Percentiles rank a stretch among this genome's conserved stretches.
phyloP scores from a whole-genome alignment of 2,888 invertebrate species.

The Eristalis intricaria region DNA sequence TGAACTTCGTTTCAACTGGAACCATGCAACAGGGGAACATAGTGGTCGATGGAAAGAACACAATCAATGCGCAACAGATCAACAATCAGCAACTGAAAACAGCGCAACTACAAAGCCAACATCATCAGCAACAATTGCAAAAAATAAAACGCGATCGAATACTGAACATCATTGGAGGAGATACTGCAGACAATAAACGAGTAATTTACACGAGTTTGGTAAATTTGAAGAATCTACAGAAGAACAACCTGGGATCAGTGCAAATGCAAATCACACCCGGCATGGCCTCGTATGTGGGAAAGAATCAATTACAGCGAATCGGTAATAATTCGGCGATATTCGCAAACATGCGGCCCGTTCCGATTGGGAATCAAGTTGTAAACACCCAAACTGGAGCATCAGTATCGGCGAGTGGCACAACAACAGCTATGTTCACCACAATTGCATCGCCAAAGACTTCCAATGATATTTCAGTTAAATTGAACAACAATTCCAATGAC shows the following conservation, averaged over 20 bases:
- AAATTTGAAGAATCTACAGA: constrained; percentile 79
- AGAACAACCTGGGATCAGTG: constrained; percentile 79
- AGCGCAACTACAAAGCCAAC: constrained; percentile 73
- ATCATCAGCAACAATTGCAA: constrained; percentile 75
- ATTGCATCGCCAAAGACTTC: constrained; percentile 67
- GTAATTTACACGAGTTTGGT: constrained; percentile 80
- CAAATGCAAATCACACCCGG: constrained; percentile 79
- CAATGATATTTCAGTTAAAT: constrained; percentile 57
- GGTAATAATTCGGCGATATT: constrained; percentile 78
- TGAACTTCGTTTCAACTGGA: constrained; percentile 79
- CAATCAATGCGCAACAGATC: constrained; percentile 64
- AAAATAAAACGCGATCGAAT: constrained; percentile 77
- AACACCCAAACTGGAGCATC: constrained; percentile 66
- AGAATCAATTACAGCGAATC: constrained; percentile 73
- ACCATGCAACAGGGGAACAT: constrained; percentile 74
- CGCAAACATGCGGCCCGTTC: constrained; percentile 77
- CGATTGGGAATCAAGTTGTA: constrained; percentile 73
- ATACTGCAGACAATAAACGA: constrained; percentile 76
- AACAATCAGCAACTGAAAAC: constrained; percentile 66
- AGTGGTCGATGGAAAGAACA: constrained; percentile 73
- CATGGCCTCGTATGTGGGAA: constrained; percentile 77
- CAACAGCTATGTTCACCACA: constrained; percentile 73
- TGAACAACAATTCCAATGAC: constrained; percentile 67
- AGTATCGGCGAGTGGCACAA: constrained; percentile 64
- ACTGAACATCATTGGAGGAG: constrained; percentile 74